These are phyloP conservation scores for Rhopalosiphum padi DNA, from an alignment of 1,140 invertebrate species.

Conservation along the genomic window DNA sequence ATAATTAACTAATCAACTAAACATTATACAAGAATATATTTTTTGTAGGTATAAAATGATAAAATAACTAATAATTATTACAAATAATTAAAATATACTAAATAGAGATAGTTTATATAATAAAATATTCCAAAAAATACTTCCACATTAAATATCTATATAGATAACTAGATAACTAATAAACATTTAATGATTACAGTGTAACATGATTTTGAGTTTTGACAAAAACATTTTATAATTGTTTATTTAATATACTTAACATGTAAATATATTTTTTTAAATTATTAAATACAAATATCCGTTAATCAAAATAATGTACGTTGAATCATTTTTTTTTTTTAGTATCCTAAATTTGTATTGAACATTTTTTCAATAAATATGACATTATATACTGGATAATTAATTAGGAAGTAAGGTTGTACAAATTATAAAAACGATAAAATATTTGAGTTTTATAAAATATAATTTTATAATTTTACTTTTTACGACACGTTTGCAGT, in stretches of 20 bases:
- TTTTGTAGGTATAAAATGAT: neutral
- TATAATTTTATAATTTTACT: neutral
- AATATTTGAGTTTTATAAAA: neutral
- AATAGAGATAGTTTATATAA: neutral
- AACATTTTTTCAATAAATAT: neutral
- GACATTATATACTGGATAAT: neutral
- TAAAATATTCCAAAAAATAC: too few species aligned
- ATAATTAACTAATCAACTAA: neutral
- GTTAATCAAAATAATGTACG: too few species aligned
- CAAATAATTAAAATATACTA: too few species aligned
- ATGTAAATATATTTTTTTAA: too few species aligned
- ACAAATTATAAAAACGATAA: neutral
- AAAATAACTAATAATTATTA: too few species aligned
- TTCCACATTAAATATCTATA: too few species aligned
- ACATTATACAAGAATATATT: neutral
- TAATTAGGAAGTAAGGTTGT: neutral
- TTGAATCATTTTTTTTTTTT: neutral
- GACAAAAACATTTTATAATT: too few species aligned
- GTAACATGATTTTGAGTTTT: too few species aligned
- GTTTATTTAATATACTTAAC: too few species aligned
- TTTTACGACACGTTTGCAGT: neutral
- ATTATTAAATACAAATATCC: too few species aligned
- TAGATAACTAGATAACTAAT: too few species aligned
- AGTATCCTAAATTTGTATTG: neutral
- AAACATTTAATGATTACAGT: too few species aligned